Conservation (phyloP, 2,113 vertebrate genomes). For the Callipepla squamata region DNA sequence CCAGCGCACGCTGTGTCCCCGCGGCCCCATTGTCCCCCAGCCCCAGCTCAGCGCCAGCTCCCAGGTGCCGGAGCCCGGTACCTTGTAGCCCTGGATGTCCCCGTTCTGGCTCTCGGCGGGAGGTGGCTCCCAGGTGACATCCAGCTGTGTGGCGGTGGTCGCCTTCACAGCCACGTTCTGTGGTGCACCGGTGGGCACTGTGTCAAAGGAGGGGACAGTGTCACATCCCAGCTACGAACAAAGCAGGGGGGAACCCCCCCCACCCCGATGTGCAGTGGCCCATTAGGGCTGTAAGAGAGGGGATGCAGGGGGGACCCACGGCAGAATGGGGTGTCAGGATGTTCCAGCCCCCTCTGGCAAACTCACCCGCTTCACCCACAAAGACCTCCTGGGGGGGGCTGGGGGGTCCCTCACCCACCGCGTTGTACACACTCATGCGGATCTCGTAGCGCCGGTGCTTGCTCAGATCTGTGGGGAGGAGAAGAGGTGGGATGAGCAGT, state of each 20-base stretch:
- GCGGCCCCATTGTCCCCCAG: neutral
- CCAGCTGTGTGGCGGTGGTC: slow-evolving; percentile 91
- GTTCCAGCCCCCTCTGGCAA: accelerated
- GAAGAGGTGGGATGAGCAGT: neutral
- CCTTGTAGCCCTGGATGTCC: slow-evolving; percentile 99
- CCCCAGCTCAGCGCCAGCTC: neutral
- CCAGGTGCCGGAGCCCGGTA: neutral
- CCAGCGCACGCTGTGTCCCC: neutral
- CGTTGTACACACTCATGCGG: slow-evolving; percentile 93
- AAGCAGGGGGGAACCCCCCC: accelerated
- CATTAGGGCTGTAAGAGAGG: too few relatives aligned
- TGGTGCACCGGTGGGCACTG: slow-evolving; percentile 91
- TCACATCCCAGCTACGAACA: accelerated
- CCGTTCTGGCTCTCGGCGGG: slow-evolving; percentile 90
- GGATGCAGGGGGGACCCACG: neutral
- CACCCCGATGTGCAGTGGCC: accelerated
- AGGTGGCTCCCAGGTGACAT: slow-evolving; percentile 93
- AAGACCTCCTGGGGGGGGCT: slow-evolving; percentile 95
- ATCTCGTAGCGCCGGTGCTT: slow-evolving; percentile 97
- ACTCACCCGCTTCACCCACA: slow-evolving; percentile 94
- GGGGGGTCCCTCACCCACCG: slow-evolving; percentile 90
- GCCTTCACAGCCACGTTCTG: slow-evolving; percentile 89
- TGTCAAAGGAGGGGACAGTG: neutral
- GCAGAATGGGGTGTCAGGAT: accelerated
- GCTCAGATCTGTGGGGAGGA: slow-evolving; percentile 82